phyloP scores from a whole-genome alignment of 2,113 vertebrate species.

The Albula glossodonta region DNA sequence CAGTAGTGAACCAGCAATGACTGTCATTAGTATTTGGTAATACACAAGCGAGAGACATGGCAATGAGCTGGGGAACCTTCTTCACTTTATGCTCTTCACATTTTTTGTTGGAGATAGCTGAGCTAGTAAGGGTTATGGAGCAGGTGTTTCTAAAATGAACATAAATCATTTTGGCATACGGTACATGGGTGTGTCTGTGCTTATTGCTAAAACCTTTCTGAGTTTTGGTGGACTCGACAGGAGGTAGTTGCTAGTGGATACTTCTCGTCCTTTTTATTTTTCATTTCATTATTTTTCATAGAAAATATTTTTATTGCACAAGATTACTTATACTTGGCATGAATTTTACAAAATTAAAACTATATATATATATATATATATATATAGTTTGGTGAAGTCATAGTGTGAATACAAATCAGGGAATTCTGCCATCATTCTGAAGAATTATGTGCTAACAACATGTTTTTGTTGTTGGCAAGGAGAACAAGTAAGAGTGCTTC shows the following conservation, averaged over 20 bases:
- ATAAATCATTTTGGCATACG: neutral
- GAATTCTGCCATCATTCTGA: neutral
- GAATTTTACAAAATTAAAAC: neutral
- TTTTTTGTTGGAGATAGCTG: neutral
- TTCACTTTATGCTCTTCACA: neutral
- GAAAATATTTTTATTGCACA: neutral
- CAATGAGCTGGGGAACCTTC: neutral
- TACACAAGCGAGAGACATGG: neutral
- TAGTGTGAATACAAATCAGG: neutral
- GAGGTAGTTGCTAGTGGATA: too few relatives aligned
- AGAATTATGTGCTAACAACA: neutral
- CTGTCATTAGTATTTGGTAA: neutral
- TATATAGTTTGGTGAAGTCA: neutral
- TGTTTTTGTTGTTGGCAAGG: neutral
- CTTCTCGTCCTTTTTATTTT: too few relatives aligned
- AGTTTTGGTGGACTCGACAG: too few relatives aligned
- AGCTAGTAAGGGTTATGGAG: neutral
- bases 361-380: neutral
- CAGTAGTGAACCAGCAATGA: conserved; percentile 51
- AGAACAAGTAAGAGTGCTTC: neutral
- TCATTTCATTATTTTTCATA: neutral
- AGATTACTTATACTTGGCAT: neutral
- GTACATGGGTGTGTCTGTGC: too few relatives aligned
- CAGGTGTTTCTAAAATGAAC: neutral
- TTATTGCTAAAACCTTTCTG: too few relatives aligned